Evolutionary conservation across 2,113 vertebrate species (phyloP).

Genomic region (Aspiorhynchus laticeps): DNA sequence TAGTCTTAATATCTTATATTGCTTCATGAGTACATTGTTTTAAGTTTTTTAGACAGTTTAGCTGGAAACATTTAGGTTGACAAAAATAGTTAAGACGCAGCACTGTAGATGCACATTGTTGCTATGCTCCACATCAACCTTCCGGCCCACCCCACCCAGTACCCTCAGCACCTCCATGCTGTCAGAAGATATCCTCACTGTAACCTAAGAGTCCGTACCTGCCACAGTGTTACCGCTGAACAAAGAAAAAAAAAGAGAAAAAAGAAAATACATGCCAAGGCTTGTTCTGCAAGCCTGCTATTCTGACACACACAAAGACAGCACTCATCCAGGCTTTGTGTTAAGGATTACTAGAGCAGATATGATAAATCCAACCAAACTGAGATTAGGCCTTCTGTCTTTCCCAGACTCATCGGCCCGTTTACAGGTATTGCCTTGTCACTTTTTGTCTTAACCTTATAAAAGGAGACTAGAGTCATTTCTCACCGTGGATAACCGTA

Average conservation of each 20-base stretch:
- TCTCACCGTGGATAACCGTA: conserved; percentile 27
- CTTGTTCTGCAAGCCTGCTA: conserved; percentile 68
- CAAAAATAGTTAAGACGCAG: neutral
- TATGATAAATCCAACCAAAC: conserved; percentile 63
- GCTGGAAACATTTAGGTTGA: neutral
- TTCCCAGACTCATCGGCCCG: conserved; percentile 53
- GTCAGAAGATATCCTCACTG: conserved; percentile 61
- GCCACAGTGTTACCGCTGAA: conserved; percentile 60
- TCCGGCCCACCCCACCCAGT: conserved; percentile 27
- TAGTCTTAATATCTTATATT: neutral
- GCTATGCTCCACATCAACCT: neutral
- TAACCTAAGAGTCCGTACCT: conserved; percentile 68
- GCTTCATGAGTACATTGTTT: neutral
- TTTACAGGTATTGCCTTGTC: conserved; percentile 38
- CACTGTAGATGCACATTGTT: neutral
- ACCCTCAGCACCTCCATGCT: conserved; percentile 58
- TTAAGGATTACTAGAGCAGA: conserved; percentile 73
- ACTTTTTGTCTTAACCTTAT: conserved; percentile 51
- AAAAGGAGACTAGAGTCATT: conserved; percentile 37
- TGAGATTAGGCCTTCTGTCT: conserved; percentile 66
- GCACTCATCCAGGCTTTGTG: conserved; percentile 77
- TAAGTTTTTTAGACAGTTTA: neutral
- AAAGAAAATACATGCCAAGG: conserved; percentile 62
- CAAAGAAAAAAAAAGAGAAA: conserved; percentile 36
- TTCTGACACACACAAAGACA: conserved; percentile 72